These are phyloP conservation scores for Drepana arcuata DNA, from an alignment of 1,140 invertebrate genomes.

Conservation along the genomic window DNA sequence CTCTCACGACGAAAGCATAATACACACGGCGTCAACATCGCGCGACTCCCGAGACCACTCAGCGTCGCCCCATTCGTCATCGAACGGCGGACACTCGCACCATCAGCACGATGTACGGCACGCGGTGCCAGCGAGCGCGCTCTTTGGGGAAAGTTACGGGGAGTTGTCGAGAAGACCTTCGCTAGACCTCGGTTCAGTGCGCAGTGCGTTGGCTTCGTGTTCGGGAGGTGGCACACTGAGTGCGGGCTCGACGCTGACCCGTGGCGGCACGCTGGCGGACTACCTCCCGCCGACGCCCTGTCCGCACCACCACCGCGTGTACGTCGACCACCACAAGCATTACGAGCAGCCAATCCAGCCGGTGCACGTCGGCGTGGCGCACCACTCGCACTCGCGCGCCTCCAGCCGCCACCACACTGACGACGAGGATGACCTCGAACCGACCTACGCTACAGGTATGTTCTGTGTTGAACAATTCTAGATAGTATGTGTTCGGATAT, in stretches of 20 bases:
- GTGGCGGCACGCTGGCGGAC: slow-evolving; percentile 52
- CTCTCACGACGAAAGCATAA: slow-evolving; percentile 56
- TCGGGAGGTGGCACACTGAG: slow-evolving; percentile 56
- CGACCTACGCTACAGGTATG: slow-evolving; percentile 68
- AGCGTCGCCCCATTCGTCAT: slow-evolving; percentile 61
- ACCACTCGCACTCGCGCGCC: slow-evolving; percentile 53
- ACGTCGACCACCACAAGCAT: slow-evolving; percentile 66
- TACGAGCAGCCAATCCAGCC: slow-evolving; percentile 65
- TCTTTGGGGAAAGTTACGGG: slow-evolving; percentile 59
- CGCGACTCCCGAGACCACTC: slow-evolving; percentile 58
- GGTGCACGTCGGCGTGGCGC: slow-evolving; percentile 51
- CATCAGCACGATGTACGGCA: slow-evolving; percentile 53
- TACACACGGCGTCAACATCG: slow-evolving; percentile 58
- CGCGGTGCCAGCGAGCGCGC: slow-evolving; percentile 54
- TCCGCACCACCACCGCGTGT: slow-evolving; percentile 64
- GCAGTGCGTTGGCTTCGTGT: slow-evolving; percentile 61
- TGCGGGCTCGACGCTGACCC: slow-evolving; percentile 57
- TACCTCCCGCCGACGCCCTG: slow-evolving; percentile 65
- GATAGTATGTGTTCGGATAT: not conserved
- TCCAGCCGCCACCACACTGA: slow-evolving; percentile 60
- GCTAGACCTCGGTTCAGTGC: slow-evolving; percentile 58
- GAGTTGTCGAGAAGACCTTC: slow-evolving; percentile 56
- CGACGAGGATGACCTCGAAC: slow-evolving; percentile 67
- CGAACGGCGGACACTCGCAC: slow-evolving; percentile 54
- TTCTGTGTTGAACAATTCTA: not conserved